phyloP scores from a whole-genome alignment of 2,113 vertebrate genomes.

The Poeciliopsis turrubarensis region DNA sequence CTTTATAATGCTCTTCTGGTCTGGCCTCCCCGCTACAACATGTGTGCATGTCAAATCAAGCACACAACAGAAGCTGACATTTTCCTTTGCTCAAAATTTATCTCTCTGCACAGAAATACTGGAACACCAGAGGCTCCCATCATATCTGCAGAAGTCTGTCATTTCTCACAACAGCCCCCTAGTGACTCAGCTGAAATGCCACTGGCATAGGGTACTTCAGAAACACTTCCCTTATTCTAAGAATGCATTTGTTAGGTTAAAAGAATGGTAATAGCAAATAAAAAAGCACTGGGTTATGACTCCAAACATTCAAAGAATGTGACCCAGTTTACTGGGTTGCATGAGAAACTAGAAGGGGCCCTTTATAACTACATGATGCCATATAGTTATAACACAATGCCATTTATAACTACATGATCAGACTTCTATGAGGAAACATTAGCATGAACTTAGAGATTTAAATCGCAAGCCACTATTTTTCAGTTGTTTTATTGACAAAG shows the following conservation, averaged over 20 bases:
- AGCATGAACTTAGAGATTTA: too few relatives aligned
- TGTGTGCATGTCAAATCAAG: conserved; percentile 43
- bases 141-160: conserved; percentile 58
- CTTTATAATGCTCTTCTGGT: conserved; percentile 9
- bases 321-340: too few relatives aligned
- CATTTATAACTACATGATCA: too few relatives aligned
- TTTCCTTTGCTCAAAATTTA: conserved; percentile 66
- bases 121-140: conserved; percentile 51
- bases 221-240: conserved; percentile 47
- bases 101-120: conserved; percentile 38
- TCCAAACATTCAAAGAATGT: too few relatives aligned
- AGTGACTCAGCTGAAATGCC: conserved; percentile 51
- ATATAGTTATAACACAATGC: too few relatives aligned
- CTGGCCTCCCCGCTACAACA: conserved; percentile 56
- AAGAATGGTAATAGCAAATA: conserved; percentile 3
- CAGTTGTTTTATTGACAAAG: background rate
- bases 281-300: too few relatives aligned
- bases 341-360: too few relatives aligned
- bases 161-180: conserved; percentile 43
- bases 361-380: too few relatives aligned
- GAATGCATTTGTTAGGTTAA: conserved; percentile 27
- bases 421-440: too few relatives aligned
- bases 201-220: conserved; percentile 9
- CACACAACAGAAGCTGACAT: conserved; percentile 74
- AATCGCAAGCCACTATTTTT: background rate